Evolutionary conservation across 2,797 vertebrate genomes (phyloP).

Genomic region (Antrozous pallidus): DNA sequence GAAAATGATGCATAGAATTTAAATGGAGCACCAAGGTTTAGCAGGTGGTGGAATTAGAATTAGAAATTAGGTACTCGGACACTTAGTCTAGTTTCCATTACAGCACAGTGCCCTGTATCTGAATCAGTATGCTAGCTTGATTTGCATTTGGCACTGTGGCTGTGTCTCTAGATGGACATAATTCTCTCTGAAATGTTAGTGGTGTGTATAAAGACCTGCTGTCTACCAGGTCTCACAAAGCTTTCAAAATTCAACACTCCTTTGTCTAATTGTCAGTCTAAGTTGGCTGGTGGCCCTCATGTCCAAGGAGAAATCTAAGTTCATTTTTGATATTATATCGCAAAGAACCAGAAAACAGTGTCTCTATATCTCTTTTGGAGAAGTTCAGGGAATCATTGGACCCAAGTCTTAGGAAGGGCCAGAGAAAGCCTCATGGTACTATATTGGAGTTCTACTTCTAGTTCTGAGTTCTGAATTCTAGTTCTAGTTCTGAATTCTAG

Average conservation of each 20-base stretch:
- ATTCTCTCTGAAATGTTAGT: not conserved
- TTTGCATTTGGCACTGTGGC: not conserved
- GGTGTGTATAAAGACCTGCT: not conserved
- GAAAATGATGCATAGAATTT: not conserved
- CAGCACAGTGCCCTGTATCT: not conserved
- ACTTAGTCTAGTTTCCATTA: not conserved
- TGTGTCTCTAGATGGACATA: not conserved
- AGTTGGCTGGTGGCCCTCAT: not conserved
- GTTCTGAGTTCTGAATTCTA: not conserved
- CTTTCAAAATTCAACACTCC: not conserved
- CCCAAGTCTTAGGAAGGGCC: not conserved
- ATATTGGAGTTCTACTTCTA: not conserved
- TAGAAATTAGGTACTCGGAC: not conserved
- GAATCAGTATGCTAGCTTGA: not conserved
- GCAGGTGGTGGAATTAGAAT: not conserved
- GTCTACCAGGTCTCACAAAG: not conserved
- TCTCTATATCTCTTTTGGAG: not conserved
- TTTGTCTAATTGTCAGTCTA: not conserved
- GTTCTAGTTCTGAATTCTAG: not conserved
- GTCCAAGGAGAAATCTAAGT: not conserved
- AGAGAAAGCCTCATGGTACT: not conserved
- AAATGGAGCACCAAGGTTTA: not conserved
- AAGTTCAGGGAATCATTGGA: not conserved
- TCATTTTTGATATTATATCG: not conserved
- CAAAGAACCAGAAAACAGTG: not conserved